Base-by-base conservation (phyloP, 2,113 vertebrate genomes). In the Craseonycteris thonglongyai region DNA sequence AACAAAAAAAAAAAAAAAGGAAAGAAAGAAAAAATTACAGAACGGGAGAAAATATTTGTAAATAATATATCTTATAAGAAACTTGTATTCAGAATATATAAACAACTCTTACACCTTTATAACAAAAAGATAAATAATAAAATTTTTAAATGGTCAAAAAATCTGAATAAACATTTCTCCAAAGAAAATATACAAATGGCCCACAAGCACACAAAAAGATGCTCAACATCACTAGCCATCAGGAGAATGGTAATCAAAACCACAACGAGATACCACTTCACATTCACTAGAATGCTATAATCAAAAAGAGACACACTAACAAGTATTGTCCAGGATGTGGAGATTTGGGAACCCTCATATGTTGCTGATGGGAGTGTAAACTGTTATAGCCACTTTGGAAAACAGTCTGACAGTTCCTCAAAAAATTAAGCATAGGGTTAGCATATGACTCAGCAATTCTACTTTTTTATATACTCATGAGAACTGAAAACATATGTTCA, bases 61-160 rank as follows among this genome's bases (percentile, higher is more conserved):
- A 93, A 83, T n/a, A 66, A 49, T 5, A 65, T 68, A 42, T 88
- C 22, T 68, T 65, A 35, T 83, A 59, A 75, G 74, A 49, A 75
- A 88, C 38, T 71, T 33, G 4, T 35, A 65, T 2, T 51, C 26
- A 38, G 10, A 74, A n/a, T 47, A 72, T 42, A n/a, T 30, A 42
- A 68, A 74, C 22, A 79, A 79, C 7, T 0, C 65, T 47, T 72
- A 87, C 6, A 78, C 30, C 12, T 79, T n/a, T 5, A 72, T 81
- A 68, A 79, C 68, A 88, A 84, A 76, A 94, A 92, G 42, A 63
- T 30, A 87, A 80, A 88, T 51, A 56, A 61, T 86, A 33, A n/a
- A 59, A 68, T 54, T 66, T 58, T 11, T 63, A 91, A 88, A 56
- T 30, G n/a, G 40, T 30, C 74, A 65, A 89, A 58, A 19, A 4